Evolutionary conservation across 2,888 invertebrate genomes (phyloP), one percentile per base, ranked within the genome.

Genomic region (Drosophila greeni): DNA sequence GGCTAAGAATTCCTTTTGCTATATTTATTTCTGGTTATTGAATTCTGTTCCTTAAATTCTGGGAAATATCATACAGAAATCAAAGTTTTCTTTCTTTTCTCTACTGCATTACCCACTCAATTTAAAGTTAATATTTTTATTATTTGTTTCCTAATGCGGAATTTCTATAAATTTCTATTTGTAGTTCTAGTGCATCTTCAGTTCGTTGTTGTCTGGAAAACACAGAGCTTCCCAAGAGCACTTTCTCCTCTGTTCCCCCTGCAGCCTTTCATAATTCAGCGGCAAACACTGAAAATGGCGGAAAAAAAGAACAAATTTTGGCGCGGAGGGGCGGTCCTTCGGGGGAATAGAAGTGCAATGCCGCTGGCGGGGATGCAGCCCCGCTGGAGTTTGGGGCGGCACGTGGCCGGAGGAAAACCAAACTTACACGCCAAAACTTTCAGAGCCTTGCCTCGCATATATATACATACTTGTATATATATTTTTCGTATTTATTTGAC

Each of bases 401-500:
- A 59, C 58, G 62, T 71, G 76, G 68, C 66, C 26, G 37, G 36
- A 56, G 65, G 68, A 54, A 55, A 64, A 61, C 61, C 71, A 61
- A 71, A 65, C 66, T 74, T 67, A 69, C 54, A 52, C 66, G 62
- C 68, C 61, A 62, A 73, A 76, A 76, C 69, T 74, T 81, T 64
- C 58, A 59, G 57, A 54, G 53, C 56, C 65, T 42, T 49, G 55
- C 52, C 37, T 37, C 12, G 16, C 11, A 7, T 31, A 16, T 20
- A 52, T 52, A n/a, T 34, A 24, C 45, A 12, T 34, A 47, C 31
- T 34, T 43, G 37, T 37, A 33, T 42, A 29, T 43, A 40, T 54
- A 43, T 54, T 60, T 54, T 60, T 43, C 62, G 70, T 70, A 76
- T 75, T 76, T 68, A 69, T 72, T 76, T 81, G 81, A 70, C 71